Conservation (phyloP, 2,888 invertebrate genomes). For the Orchesellides sinensis region DNA sequence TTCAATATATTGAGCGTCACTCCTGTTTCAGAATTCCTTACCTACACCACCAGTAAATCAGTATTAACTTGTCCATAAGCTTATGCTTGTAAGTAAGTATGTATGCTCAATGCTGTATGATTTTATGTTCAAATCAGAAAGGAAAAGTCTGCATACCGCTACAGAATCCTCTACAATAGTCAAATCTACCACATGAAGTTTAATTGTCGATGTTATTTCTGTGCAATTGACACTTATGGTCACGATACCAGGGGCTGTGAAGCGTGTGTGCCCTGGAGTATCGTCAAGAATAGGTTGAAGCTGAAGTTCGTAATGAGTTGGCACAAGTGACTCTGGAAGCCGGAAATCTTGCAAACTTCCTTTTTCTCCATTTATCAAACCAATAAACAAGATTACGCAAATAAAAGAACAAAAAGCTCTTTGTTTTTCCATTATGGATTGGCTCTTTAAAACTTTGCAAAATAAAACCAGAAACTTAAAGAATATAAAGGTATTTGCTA, state of each 20-base stretch:
- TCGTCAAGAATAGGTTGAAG: slow-evolving; percentile 66
- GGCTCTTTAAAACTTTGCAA: too few species aligned
- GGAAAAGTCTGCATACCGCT: slow-evolving; percentile 6
- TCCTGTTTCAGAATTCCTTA: slow-evolving; percentile 1
- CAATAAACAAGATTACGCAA: too few species aligned
- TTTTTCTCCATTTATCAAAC: too few species aligned
- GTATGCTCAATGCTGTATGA: too few species aligned
- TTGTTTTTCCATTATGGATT: too few species aligned
- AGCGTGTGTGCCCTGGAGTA: slow-evolving; percentile 46
- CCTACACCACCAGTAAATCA: background rate
- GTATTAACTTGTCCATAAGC: too few species aligned
- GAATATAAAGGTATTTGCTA: too few species aligned
- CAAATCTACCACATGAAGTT: slow-evolving; percentile 63
- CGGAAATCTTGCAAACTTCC: slow-evolving; percentile 51
- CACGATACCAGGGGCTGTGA: slow-evolving; percentile 67
- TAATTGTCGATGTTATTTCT: slow-evolving; percentile 57
- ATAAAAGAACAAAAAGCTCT: too few species aligned
- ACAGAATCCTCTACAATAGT: slow-evolving; percentile 38
- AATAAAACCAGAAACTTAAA: too few species aligned
- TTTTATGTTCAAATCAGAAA: too few species aligned
- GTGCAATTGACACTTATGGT: slow-evolving; percentile 62
- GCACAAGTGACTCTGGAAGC: slow-evolving; percentile 60
- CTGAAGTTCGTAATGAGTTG: slow-evolving; percentile 58
- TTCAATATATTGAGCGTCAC: slow-evolving; percentile 5
- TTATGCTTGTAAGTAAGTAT: too few species aligned